phyloP scores from a whole-genome alignment of 2,797 vertebrate species.

The Galaxias olidus region DNA sequence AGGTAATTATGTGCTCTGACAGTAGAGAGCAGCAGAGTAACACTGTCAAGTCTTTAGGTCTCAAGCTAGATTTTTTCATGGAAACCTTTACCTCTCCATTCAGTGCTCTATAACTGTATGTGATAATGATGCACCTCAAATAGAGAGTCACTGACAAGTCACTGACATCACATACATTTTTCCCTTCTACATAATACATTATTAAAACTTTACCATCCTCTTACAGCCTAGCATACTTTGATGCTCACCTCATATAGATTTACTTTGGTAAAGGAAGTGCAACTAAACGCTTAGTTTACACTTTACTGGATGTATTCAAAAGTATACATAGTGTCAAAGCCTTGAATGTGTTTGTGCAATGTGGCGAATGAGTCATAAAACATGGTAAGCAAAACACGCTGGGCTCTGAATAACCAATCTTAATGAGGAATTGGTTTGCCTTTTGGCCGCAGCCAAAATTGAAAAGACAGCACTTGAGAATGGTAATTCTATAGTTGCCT shows the following conservation, averaged over 20 bases:
- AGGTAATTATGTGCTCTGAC: constrained; percentile 24
- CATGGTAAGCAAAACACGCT: constrained; percentile 47
- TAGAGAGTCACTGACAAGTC: no score
- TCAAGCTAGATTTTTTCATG: no score
- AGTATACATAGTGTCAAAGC: background rate
- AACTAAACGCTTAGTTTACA: background rate
- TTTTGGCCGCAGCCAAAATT: constrained; percentile 25
- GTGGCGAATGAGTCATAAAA: constrained; percentile 33
- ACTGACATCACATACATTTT: no score
- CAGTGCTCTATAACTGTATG: no score
- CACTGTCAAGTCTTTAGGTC: constrained; percentile 14
- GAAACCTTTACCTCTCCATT: no score
- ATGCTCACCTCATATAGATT: no score
- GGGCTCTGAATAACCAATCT: constrained; percentile 17
- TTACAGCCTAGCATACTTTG: no score
- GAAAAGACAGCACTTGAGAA: constrained; percentile 34
- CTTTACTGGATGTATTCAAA: no score
- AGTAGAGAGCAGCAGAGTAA: constrained; percentile 68
- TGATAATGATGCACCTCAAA: no score
- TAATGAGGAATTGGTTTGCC: constrained; percentile 38
- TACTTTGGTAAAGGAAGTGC: constrained; percentile 23
- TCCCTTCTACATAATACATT: no score
- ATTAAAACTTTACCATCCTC: no score
- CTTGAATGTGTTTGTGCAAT: constrained; percentile 32
- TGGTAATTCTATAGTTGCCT: constrained; percentile 51